Conservation (phyloP, 2,113 vertebrate genomes). For the Syngnathus floridae region DNA sequence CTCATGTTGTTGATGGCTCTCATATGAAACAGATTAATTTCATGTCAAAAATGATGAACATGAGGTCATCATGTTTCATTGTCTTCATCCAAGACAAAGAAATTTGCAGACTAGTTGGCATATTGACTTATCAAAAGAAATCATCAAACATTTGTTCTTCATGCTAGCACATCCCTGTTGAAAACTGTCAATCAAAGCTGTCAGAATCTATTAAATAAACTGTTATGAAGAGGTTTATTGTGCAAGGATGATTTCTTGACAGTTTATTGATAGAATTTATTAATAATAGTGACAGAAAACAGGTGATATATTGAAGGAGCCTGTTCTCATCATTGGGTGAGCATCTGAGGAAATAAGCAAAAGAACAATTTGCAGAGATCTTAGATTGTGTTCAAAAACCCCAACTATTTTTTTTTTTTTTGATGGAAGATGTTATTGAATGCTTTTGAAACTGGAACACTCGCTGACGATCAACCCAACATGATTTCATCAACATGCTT, state of each 20-base stretch:
- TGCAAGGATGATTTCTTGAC: not conserved
- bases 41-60: conserved; percentile 25
- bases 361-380: not conserved
- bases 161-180: conserved; percentile 10
- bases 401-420: no score
- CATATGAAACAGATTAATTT: conserved; percentile 40
- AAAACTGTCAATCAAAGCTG: conserved; percentile 52
- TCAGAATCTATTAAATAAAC: conserved; percentile 7
- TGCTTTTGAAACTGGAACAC: no score
- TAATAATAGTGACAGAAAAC: not conserved
- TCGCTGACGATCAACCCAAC: no score
- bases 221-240: not conserved
- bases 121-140: conserved; percentile 18
- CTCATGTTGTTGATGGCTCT: conserved; percentile 19
- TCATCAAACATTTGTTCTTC: conserved; percentile 36
- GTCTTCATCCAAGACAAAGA: conserved; percentile 23
- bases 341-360: not conserved
- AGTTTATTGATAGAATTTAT: not conserved
- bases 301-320: not conserved
- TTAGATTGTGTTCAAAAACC: not conserved
- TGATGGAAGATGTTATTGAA: no score
- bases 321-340: not conserved
- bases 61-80: conserved; percentile 30
- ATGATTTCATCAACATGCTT: no score
- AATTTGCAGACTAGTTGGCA: conserved; percentile 22